Base-by-base conservation (phyloP, 2,113 vertebrate genomes). In the Aphyosemion australe region DNA sequence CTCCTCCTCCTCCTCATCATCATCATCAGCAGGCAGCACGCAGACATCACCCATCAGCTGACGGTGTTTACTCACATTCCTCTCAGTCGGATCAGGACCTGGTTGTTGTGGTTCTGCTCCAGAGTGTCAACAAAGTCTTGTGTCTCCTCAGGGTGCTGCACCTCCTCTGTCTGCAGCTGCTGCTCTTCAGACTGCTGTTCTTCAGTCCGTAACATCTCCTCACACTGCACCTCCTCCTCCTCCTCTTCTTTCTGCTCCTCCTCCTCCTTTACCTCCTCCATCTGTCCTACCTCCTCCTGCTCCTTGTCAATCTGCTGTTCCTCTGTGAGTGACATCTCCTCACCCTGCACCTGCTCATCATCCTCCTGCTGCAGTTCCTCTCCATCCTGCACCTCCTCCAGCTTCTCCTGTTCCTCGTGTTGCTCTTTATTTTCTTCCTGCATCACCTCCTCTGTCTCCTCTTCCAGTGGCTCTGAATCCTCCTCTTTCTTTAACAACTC, bases 51-150 rank as follows among this genome's bases (percentile, higher is more conserved):
- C 49, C 34, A 7, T 42, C 72, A 37, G 52, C 49, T 63, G 63
- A 64, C 14, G 31, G 37, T 51, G 53, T 78, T 61, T 81, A 89
- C 88, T 90, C 82, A 90, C 88, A 90, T 89, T 65, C 72, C 88
- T 78, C 84, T 73, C 19, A 90, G 88, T 14, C 87, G 85, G 14
- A 76, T 72, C 76, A 88, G 75, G 64, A 90, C 87, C 65, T 90
- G 87, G 52, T 69, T 74, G 74, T 80, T 90, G 51, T 81, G 74
- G 61, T 80, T 86, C 57, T 75, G 84, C 64, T 86, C 84, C 80
- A 78, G 37, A 69, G 70, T 2, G 43, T 86, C 74, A 37, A 49
- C 78, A 72, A 83, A 84, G 56, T 84, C 74, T 65, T 80, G 79
- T 51, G 4, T 26, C 72, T 74, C 69, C 65, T 76, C 67, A 14